Evolutionary conservation across 1,140 invertebrate species (phyloP), one percentile per base, ranked within the genome.

Genomic region (Cheumatopsyche charites): DNA sequence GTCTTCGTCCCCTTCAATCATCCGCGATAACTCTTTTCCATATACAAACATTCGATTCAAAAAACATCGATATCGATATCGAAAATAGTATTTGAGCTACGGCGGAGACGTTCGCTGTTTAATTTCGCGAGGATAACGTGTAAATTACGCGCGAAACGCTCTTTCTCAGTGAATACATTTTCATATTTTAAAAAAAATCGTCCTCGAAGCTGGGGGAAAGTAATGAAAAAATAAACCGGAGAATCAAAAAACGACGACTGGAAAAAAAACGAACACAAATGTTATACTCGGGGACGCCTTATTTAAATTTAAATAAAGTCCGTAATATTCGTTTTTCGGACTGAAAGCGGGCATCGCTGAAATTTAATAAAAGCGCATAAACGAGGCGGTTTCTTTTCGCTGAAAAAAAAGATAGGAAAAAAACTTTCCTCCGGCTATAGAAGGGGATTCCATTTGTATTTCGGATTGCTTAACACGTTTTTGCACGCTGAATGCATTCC

Each of bases 391-490:
- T 42, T 47, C 12, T 15, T 15, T 47, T 47, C 43, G 15, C 13
- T n/a, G n/a, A n/a, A n/a, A n/a, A 42, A 6, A 42, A 6, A 42
- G 5, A 42, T 42, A 42, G 5, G 12, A 6, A 45, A 45, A 6
- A 17, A 52, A 52, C 15, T 11, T 52, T 52, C 9, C 15, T 2
- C 47, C 9, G 19, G 55, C 21, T 19, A 13, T 19, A 52, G 23
- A 19, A 19, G 23, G 17, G 55, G 26, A 55, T 68, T 55, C 66
- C 66, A 68, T 68, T 68, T 68, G 66, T 68, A 68, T 58, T 68
- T 68, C 43, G 49, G 49, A 68, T 68, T 68, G 47, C 66, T 68
- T 55, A 55, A 68, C 66, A 68, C 66, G 47, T 68, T 68, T 36
- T 55, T 55, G 66, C 66, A 45, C 45, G 45, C 49, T 58, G 66